A percentile compares a stretch with the other conserved stretches of the same genome.
Conservation (phyloP, 2,888 invertebrate genomes). For the Rhorus exstirpatorius region DNA sequence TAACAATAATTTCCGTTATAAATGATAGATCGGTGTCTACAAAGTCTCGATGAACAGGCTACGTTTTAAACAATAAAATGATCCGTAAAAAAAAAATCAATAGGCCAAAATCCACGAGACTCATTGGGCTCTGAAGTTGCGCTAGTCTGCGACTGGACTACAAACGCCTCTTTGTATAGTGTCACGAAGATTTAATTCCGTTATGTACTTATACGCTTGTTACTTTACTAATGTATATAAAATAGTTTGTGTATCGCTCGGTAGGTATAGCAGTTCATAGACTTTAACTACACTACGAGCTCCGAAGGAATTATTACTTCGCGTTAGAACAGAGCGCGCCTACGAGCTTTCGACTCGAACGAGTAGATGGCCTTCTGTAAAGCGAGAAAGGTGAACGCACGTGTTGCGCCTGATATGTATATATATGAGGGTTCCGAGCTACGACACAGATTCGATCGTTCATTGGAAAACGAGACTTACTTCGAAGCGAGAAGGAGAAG, state of each 20-base stretch:
- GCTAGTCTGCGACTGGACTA: too few species aligned
- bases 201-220: too few species aligned
- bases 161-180: too few species aligned
- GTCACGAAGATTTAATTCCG: too few species aligned
- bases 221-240: constrained; percentile 29
- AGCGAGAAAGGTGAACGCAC: constrained; percentile 48
- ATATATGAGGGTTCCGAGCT: constrained; percentile 31
- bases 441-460: constrained; percentile 18
- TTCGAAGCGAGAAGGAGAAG: constrained; percentile 35
- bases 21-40: too few species aligned
- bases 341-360: constrained; percentile 20
- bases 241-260: not conserved
- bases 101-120: too few species aligned
- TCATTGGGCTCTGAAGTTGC: too few species aligned
- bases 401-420: constrained; percentile 7
- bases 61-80: too few species aligned
- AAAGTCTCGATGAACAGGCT: too few species aligned
- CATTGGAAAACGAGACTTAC: constrained; percentile 40
- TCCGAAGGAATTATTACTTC: constrained; percentile 24
- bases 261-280: constrained; percentile 35
- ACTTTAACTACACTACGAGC: constrained; percentile 48
- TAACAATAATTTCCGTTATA: too few species aligned
- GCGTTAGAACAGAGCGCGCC: constrained; percentile 16
- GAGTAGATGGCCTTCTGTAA: constrained; percentile 26
- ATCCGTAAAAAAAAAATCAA: too few species aligned